Evolutionary conservation across 1,140 invertebrate species (phyloP).

Genomic region (Penaeus chinensis): DNA sequence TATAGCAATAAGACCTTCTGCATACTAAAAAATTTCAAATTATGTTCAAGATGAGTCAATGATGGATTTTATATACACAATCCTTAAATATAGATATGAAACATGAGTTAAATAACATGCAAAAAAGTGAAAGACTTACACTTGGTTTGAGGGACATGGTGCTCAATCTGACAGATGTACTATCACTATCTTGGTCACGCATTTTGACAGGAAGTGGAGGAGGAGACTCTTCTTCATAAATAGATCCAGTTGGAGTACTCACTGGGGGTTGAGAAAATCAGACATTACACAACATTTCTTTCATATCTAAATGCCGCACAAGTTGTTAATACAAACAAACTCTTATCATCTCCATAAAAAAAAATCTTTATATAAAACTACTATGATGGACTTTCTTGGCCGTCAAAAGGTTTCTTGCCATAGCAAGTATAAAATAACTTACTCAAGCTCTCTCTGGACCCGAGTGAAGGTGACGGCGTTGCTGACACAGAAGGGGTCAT

Average conservation of each 20-base stretch:
- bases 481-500: conserved; percentile 11
- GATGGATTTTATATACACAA: too few relatives aligned
- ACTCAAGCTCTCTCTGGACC: conserved; percentile 53
- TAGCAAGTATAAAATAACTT: neutral
- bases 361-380: neutral
- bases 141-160: too few relatives aligned
- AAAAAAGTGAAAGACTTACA: too few relatives aligned
- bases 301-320: too few relatives aligned
- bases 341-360: neutral
- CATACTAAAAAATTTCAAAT: too few relatives aligned
- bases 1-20: too few relatives aligned
- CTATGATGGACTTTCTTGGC: too few relatives aligned
- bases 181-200: conserved; percentile 37
- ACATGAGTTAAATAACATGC: too few relatives aligned
- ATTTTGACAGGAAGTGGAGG: conserved; percentile 41
- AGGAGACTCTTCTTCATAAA: conserved; percentile 37
- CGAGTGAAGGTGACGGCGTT: conserved; percentile 40
- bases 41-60: too few relatives aligned
- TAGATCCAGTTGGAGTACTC: conserved; percentile 41
- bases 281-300: neutral
- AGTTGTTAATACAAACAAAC: neutral
- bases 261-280: neutral
- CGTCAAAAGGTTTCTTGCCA: neutral
- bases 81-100: too few relatives aligned
- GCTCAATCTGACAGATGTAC: neutral